Evolutionary conservation across 2,113 vertebrate species (phyloP).

Genomic region (Aramus guarauna): DNA sequence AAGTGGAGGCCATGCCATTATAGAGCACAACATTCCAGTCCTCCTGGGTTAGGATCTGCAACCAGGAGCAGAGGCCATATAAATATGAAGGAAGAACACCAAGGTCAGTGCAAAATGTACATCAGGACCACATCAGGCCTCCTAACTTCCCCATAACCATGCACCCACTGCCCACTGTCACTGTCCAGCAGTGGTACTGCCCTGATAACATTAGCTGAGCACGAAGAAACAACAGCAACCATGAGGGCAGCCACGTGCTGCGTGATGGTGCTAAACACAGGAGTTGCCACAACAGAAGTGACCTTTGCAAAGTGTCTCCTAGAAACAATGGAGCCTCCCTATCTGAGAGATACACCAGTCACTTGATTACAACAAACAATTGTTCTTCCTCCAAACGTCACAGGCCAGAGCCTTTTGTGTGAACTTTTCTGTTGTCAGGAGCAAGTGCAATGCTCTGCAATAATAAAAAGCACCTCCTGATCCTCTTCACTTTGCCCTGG

Average conservation of each 20-base stretch:
- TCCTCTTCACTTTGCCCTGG: background rate
- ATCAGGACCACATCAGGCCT: background rate
- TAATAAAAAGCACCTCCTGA: background rate
- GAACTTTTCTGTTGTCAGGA: background rate
- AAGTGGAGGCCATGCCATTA: constrained; percentile 94
- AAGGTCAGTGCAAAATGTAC: background rate
- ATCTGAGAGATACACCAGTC: background rate
- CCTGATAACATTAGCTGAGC: background rate
- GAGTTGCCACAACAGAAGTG: background rate
- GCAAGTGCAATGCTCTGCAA: background rate
- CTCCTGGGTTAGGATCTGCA: constrained; percentile 93
- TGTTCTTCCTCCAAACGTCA: background rate
- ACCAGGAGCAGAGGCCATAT: background rate
- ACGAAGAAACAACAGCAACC: background rate
- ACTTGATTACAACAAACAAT: rapidly evolving
- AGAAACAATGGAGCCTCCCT: background rate
- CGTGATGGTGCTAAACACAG: background rate
- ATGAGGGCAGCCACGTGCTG: background rate
- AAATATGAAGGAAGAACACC: background rate
- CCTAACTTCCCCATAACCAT: background rate
- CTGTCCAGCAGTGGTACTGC: background rate
- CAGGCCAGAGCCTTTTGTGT: background rate
- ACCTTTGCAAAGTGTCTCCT: background rate
- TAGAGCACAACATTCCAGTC: constrained; percentile 97
- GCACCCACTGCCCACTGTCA: background rate